Base-by-base conservation (phyloP, 2,797 vertebrate genomes). In the Hafferia zeledoni region DNA sequence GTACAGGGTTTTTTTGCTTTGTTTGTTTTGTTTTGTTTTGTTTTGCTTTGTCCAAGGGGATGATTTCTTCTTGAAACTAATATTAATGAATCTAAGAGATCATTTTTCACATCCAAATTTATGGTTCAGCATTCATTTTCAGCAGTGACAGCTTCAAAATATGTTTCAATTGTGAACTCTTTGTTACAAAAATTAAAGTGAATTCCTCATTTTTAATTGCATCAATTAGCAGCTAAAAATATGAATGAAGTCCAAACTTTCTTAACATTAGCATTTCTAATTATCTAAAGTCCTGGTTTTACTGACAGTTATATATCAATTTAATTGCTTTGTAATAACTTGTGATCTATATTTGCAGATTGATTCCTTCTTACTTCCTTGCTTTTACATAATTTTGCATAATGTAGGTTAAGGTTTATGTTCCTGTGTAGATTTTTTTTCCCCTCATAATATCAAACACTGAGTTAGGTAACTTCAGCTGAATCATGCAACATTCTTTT, bases 211-310 rank as follows among this genome's bases (percentile, higher is more conserved):
- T 95, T 97, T 95, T 96, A 96, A 96, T 96, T 93, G 81, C 77
- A 76, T 33, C 71, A 93, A 93, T 94, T 94, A 96, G 49, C 84
- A 60, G 87, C 90, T 92, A 81, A 94, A 96, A 96, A 94, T 83
- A 87, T 65, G 68, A 96, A 64, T 0, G 1, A 94, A 95, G 50
- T 80, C 61, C 87, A 93, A 88, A 96, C 56, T 87, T 90, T 90
- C 68, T 74, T 89, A 87, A 91, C 63, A 88, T 96, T 97, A 92
- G 25, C 79, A 95, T 96, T 96, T 96, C 78, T 90, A 97, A 95
- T 96, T 94, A 94, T 79, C 44, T 83, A 69, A 83, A 76, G 65
- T 63, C 80, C 80, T 17, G 86, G 94, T 96, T 97, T 88, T 94
- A 83, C 75, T 88, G 46, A 91, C 39, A 33, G 69, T 89, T 94